Percentiles rank a stretch among this genome's conserved stretches.
These are phyloP conservation scores for Castor canadensis DNA, from an alignment of 2,113 vertebrate species.

Conservation along the genomic window DNA sequence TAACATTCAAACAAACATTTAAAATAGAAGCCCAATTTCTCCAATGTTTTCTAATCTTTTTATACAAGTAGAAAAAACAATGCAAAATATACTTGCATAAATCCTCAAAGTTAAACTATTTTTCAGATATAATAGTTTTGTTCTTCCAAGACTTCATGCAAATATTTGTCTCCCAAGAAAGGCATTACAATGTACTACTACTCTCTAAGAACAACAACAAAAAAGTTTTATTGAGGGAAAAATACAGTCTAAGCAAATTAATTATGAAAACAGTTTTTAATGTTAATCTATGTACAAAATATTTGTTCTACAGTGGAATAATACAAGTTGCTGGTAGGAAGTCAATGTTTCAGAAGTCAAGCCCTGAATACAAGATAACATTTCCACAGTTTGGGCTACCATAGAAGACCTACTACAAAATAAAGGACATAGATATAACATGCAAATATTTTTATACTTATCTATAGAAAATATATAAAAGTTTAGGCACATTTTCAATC, in stretches of 20 bases:
- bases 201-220: not conserved
- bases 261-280: conserved; percentile 64
- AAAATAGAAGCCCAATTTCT: not conserved
- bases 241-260: conserved; percentile 22
- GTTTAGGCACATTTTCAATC: not conserved
- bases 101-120: not conserved
- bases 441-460: not conserved
- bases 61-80: not conserved
- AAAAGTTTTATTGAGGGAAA: conserved; percentile 8
- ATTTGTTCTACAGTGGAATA: not conserved
- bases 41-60: not conserved
- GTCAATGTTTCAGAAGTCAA: not conserved
- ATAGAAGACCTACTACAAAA: not conserved
- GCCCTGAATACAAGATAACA: not conserved
- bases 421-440: not conserved
- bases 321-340: not conserved
- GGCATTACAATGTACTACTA: not conserved
- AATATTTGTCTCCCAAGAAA: conserved; percentile 64
- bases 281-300: conserved; percentile 48
- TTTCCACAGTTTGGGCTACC: not conserved
- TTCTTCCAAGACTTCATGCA: not conserved
- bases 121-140: conserved; percentile 35
- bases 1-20: not conserved
- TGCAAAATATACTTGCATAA: not conserved
- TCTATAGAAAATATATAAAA: not conserved